phyloP scores from a whole-genome alignment of 2,888 invertebrate species.

The Nudaria mundana region DNA sequence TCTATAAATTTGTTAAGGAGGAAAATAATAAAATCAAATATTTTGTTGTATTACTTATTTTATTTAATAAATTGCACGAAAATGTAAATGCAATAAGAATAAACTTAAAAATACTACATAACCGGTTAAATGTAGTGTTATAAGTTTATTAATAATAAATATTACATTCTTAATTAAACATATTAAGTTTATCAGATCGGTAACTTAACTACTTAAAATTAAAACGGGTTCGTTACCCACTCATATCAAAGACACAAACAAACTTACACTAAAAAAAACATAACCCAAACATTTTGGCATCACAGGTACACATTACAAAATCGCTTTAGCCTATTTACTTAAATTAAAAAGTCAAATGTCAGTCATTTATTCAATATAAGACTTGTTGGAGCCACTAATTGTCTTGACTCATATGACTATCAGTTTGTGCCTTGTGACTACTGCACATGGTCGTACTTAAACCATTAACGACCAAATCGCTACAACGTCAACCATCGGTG shows the following conservation, averaged over 20 bases:
- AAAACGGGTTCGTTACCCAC: constrained; percentile 5
- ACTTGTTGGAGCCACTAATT: constrained; percentile 8
- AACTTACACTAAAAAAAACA: constrained; percentile 1
- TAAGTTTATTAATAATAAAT: neutral
- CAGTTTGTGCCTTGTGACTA: constrained; percentile 1
- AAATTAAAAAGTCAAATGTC: constrained; percentile 9
- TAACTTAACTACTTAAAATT: constrained; percentile 18
- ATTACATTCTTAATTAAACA: neutral
- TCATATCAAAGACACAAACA: constrained; percentile 8
- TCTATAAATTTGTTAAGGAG: neutral
- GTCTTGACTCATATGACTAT: constrained; percentile 7
- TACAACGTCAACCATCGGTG: constrained; percentile 18
- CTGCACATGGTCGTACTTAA: constrained; percentile 6
- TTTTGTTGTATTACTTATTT: neutral
- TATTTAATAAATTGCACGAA: constrained; percentile 2
- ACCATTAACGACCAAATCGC: constrained; percentile 4
- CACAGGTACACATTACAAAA: constrained; percentile 4
- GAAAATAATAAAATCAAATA: neutral
- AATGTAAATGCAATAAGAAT: constrained; percentile 8
- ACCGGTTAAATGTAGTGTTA: constrained; percentile 4
- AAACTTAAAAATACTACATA: constrained; percentile 10
- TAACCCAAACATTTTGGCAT: constrained; percentile 5
- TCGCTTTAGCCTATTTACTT: neutral
- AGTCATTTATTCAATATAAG: constrained; percentile 13
- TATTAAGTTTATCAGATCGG: constrained; percentile 11